A percentile compares a stretch with the other conserved stretches of the same genome.
Conservation (phyloP, 2,113 vertebrate species). For the Paracanthobrama guichenoti region DNA sequence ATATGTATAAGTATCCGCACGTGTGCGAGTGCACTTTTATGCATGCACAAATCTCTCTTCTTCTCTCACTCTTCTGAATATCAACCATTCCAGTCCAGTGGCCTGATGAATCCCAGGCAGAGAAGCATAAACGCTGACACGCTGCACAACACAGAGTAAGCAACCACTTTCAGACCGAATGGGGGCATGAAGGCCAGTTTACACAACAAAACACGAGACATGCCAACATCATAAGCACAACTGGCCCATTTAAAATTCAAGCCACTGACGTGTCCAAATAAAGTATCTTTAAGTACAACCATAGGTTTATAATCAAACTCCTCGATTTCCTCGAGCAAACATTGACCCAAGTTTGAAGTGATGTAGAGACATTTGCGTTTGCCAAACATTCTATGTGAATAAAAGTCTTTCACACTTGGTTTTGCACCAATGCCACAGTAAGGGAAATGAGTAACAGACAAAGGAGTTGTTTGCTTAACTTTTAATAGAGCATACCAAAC, state of each 20-base stretch:
- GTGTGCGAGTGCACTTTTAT: background rate
- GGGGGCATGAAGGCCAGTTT: background rate
- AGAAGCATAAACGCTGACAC: background rate
- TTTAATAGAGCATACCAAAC: conserved; percentile 29
- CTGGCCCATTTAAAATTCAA: background rate
- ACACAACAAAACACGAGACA: background rate
- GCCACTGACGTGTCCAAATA: background rate
- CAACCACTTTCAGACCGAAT: background rate
- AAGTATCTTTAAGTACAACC: background rate
- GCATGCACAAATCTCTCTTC: conserved; percentile 32
- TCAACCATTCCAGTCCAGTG: conserved; percentile 28
- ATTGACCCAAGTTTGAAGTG: background rate
- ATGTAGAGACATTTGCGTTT: background rate
- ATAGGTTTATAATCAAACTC: conserved; percentile 8
- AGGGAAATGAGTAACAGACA: background rate
- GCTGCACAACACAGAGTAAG: conserved; percentile 11
- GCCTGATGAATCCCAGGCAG: conserved; percentile 4
- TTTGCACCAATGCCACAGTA: conserved; percentile 13
- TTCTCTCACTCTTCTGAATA: conserved; percentile 20
- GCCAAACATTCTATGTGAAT: conserved; percentile 10
- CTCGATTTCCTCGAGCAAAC: background rate
- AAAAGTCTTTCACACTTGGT: conserved; percentile 15
- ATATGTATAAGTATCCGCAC: background rate
- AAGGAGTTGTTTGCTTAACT: conserved; percentile 26
- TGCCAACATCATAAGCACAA: background rate